Base-by-base conservation (phyloP, 2,797 vertebrate species). In the Macropodus opercularis region DNA sequence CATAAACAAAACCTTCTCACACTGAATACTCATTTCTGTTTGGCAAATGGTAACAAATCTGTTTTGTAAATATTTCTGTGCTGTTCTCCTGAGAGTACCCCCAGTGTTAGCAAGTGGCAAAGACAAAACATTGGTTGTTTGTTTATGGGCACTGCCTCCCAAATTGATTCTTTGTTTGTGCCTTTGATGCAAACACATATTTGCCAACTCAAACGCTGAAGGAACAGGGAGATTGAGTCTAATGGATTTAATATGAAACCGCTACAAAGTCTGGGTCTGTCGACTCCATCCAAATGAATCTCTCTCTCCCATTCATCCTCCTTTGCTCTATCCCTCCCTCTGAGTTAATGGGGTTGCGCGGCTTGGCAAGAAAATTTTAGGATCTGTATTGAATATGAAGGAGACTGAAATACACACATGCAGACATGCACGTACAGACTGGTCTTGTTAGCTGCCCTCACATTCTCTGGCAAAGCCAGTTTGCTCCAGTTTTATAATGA, bases 401-500 rank as follows among this genome's bases (percentile, higher is more conserved):
- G 69, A 80, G 80, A 75, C 64, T 8, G 47, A 69, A 23, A 70
- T 58, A 65, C 64, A 65, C 65, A 79, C 43, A 69, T 60, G 79
- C 29, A 59, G 40, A 64, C 69, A 63, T 53, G 61, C 79, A 80
- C 77, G 29, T 58, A 86, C 84, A 87, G 80, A 80, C 76, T 77
- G 83, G 77, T 86, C 76, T 87, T 84, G 85, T 90, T 89, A 89
- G 81, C 72, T 72, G 53, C 74, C 86, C 85, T 86, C 81, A 58
- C 83, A 82, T 86, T 82, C 78, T 71, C 75, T 85, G 75, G 71
- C 79, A 79, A 70, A 87, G 73, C 75, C 70, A 72, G 80, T 87
- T 81, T 88, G 89, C 85, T 89, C 85, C 80, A 88, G 77, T 89
- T 89, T 86, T 15, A 79, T 89, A 89, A 90, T 87, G 87, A 89